These are phyloP conservation scores for Gracilinanus agilis DNA, from an alignment of 2,113 vertebrate species.

Conservation along the genomic window DNA sequence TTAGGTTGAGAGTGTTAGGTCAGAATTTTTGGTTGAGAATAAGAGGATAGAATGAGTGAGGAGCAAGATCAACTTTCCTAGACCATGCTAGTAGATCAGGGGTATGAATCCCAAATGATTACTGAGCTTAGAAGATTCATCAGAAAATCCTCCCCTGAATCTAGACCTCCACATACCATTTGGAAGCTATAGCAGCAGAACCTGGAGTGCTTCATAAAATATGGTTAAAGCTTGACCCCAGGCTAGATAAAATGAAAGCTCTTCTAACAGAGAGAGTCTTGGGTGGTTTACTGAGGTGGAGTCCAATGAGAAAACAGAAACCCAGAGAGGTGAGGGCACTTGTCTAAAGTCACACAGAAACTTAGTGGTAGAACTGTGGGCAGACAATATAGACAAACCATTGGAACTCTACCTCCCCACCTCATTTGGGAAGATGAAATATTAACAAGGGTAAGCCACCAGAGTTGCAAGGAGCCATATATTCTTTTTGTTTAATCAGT, in stretches of 20 bases:
- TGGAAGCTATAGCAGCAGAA: too few species aligned
- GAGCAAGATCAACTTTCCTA: too few species aligned
- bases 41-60: too few species aligned
- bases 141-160: too few species aligned
- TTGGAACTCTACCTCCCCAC: not conserved
- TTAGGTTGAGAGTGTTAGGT: too few species aligned
- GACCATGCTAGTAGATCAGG: too few species aligned
- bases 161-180: too few species aligned
- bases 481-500: not conserved
- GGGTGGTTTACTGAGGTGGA: not conserved
- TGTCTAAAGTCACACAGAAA: too few species aligned
- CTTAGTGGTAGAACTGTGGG: not conserved
- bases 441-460: not conserved
- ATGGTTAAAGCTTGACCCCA: not conserved
- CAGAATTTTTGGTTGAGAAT: too few species aligned
- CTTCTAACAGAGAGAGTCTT: not conserved
- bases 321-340: not conserved
- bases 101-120: too few species aligned
- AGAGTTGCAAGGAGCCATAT: not conserved
- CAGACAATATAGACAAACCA: not conserved
- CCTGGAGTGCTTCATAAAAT: too few species aligned
- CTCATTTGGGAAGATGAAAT: not conserved
- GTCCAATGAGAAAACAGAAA: not conserved
- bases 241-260: not conserved
- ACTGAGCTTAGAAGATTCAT: too few species aligned